Evolutionary conservation across 2,113 vertebrate species (phyloP), one percentile per base, ranked within the genome.

Genomic region (Blennius ocellaris): DNA sequence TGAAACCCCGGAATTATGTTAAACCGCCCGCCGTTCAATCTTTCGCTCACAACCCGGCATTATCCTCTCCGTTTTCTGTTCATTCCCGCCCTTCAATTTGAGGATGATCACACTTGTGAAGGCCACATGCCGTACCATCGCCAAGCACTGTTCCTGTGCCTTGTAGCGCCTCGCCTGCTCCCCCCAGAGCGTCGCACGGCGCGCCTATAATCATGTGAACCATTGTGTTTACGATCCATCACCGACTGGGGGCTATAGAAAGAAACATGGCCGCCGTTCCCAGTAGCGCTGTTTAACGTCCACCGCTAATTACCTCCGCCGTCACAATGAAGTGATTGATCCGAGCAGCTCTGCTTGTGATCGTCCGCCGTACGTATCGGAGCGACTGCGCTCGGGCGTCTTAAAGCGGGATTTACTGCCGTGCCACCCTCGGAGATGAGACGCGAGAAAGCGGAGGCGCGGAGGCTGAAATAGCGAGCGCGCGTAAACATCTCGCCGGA

Each of bases 261-360:
- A 86, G 84, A 86, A 78, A 84, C 84, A 76, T 74, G 72, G 79
- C 76, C 67, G 57, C 14, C 54, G 73, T 60, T 59, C 70, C 76
- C 73, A 38, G 83, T 89, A 91, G 90, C 69, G 78, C 81, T 81
- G 79, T 85, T 85, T 84, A 76, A 87, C 84, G 80, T 64, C 52
- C 59, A 63, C 79, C 73, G 53, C 81, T 90, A 90, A 92, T 90
- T 87, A 81, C 76, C 81, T 87, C 78, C 57, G 71, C 60, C 80
- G 83, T 90, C 84, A 80, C 83, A 90, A 92, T 67, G 76, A 74
- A 87, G 78, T 86, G 87, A 89, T 70, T 79, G 86, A 87, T 86
- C 83, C 52, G 59, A 78, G 76, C 59, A 60, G 78, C 72, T 64
- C 21, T 62, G 67, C 69, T 85, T 85, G 81, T 89, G 81, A 83